Conservation (phyloP, 2,797 vertebrate genomes). For the Pristis pectinata region DNA sequence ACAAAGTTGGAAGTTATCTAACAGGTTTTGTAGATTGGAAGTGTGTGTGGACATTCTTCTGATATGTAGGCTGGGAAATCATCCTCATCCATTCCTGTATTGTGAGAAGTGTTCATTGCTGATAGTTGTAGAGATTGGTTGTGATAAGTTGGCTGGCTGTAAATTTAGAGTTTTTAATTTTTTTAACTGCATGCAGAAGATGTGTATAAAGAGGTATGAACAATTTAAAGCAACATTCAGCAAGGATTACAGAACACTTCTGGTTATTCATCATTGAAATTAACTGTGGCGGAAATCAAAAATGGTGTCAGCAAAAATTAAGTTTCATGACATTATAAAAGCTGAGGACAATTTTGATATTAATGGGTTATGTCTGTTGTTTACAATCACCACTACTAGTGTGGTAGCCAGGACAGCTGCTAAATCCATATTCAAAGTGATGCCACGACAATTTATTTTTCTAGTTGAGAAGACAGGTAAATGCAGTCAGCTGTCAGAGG, state of each 20-base stretch:
- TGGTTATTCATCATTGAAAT: not conserved
- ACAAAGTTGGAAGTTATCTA: not conserved
- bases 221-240: not conserved
- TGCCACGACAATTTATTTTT: constrained; percentile 9
- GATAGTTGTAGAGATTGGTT: not conserved
- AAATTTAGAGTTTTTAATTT: not conserved
- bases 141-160: not conserved
- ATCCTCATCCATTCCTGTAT: not conserved
- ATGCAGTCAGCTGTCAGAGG: not conserved
- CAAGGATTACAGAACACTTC: not conserved
- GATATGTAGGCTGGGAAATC: not conserved
- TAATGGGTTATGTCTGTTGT: not conserved
- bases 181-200: not conserved
- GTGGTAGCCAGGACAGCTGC: not conserved
- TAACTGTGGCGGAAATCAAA: not conserved
- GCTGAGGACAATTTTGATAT: not conserved
- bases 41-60: not conserved
- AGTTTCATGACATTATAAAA: not conserved
- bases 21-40: not conserved
- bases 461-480: not conserved
- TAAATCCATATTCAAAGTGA: constrained; percentile 7
- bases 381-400: not conserved
- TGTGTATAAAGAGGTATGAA: not conserved
- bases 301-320: not conserved
- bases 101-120: not conserved